Evolutionary conservation across 30 jellyfish, hydroid and myxozoan genomes (phyloP), one percentile per base, ranked within the genome.

Genomic region (Rhopilema esculentum): DNA sequence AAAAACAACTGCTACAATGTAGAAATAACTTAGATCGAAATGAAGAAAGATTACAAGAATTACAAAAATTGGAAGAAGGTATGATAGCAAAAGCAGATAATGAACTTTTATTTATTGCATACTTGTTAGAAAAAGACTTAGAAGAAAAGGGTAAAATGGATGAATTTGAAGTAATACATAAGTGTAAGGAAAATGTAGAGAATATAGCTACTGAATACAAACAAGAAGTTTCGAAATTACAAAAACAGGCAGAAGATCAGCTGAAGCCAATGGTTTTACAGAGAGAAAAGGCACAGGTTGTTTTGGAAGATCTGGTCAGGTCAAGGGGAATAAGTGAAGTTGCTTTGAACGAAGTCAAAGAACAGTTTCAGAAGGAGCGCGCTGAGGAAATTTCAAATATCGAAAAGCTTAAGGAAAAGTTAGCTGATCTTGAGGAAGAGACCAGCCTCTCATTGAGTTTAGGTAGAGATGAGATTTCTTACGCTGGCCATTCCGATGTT

Each of bases 291-390:
- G 95, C 97, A 20, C 97, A 95, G 33, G 97, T 95, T 25, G 98
- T 89, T 7, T 52, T 95, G 82, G 99, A 95, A 66, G 99, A 95
- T 77, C 75, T 95, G 84, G 77, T 90, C 16, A 76, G 99, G 30
- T 85, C 98, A 25, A 83, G 99, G 12, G 97, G 97, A 0, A 88
- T 95, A 18, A 96, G 95, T 52, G 99, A 95, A 49, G 96, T 95
- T 9, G 97, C 99, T 4, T 62, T 95, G 70, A 90, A 69, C 69
- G 97, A 89, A 69, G 69, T 91, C 80, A 90, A 75, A 61, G 99
- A 95, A 66, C 92, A 82, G 89, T 95, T 95, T 57, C 79, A 75
- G 7, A 52, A 63, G 23, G 99, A 95, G 62, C 77, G 99, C n/a
- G 61, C 66, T 61, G 91, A 49, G 31, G 99, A 95, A 84, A 28